Base-by-base conservation (phyloP, 2,888 invertebrate species). In the Stenolophus ochropezus region DNA sequence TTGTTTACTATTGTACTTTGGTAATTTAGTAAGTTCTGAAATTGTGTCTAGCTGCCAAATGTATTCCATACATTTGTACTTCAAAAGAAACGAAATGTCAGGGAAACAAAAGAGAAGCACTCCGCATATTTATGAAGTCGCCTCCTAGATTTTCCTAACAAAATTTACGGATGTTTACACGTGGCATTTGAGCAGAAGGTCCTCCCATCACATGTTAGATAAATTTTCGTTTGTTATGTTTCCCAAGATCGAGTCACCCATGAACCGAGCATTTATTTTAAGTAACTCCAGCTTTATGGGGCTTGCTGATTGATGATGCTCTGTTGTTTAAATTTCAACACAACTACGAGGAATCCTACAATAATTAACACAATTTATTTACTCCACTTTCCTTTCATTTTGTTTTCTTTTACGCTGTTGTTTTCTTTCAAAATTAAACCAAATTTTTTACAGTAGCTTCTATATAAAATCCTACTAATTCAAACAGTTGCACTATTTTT, bases 351-450 rank as follows among this genome's bases (percentile, higher is more conserved):
- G 80, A 81, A 75, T 53, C 75, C 75, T 27, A 75, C 77, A 61
- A 81, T 81, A 81, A 81, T 81, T 81, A 75, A 81, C 81, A 65
- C 73, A 73, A 80, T 80, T 80, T 80, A 80, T 80, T 80, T 79
- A 79, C 79, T 73, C 56, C 56, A 23, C 80, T 71, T 69, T 79
- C 79, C 53, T 79, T 79, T 79, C 49, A 69, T 79, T 76, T 33
- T 69, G 76, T 79, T 65, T 65, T 79, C 42, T 23, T 65, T 71
- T 53, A 53, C 51, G 49, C 53, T 71, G 69, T 71, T 71, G 71
- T 69, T 69, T 79, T 79, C 69, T 51, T 71, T 71, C 33, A 11
- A 11, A 6, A 42, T 2, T 6, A 11, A 42, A 42, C n/a, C n/a
- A 11, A 42, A 8, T 1, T 42, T 42, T 42, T 42, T 42, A 42